A percentile compares a stretch with the other conserved stretches of the same genome.
phyloP scores from a whole-genome alignment of 2,888 invertebrate genomes.

The Euproctis similis region DNA sequence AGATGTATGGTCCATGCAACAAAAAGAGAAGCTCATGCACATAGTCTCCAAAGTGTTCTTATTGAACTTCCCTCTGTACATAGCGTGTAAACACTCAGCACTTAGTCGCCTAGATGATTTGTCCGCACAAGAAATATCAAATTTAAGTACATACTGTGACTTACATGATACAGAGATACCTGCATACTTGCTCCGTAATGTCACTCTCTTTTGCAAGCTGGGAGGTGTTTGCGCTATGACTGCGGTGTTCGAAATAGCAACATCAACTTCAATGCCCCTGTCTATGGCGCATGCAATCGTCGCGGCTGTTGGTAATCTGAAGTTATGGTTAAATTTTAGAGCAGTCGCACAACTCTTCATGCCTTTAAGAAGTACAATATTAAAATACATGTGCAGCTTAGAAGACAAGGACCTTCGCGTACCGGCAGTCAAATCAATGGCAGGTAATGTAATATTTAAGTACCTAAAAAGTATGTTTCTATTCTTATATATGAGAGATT shows the following conservation, averaged over 20 bases:
- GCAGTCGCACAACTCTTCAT: slow-evolving; percentile 92
- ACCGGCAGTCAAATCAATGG: slow-evolving; percentile 93
- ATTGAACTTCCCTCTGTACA: slow-evolving; percentile 91
- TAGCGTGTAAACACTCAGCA: slow-evolving; percentile 90
- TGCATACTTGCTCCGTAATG: slow-evolving; percentile 91
- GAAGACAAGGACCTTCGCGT: slow-evolving; percentile 93
- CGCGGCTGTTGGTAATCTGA: slow-evolving; percentile 92
- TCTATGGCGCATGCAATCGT: slow-evolving; percentile 94
- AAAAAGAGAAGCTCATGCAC: slow-evolving; percentile 91
- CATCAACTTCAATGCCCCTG: slow-evolving; percentile 85
- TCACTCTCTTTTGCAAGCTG: slow-evolving; percentile 94
- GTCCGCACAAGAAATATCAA: slow-evolving; percentile 88
- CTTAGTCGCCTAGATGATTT: slow-evolving; percentile 88
- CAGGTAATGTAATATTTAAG: no score
- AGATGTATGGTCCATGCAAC: slow-evolving; percentile 84
- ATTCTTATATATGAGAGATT: no score
- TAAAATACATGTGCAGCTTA: slow-evolving; percentile 94
- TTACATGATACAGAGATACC: slow-evolving; percentile 95
- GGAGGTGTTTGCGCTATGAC: slow-evolving; percentile 93
- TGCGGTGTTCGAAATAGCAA: slow-evolving; percentile 86
- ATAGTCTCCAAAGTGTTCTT: slow-evolving; percentile 91
- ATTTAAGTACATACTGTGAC: slow-evolving; percentile 89
- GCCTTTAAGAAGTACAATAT: slow-evolving; percentile 88
- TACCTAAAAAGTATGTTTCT: no score
- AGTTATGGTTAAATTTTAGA: slow-evolving; percentile 94